Base-by-base conservation (phyloP, 2,797 vertebrate species). In the Lates japonicus region DNA sequence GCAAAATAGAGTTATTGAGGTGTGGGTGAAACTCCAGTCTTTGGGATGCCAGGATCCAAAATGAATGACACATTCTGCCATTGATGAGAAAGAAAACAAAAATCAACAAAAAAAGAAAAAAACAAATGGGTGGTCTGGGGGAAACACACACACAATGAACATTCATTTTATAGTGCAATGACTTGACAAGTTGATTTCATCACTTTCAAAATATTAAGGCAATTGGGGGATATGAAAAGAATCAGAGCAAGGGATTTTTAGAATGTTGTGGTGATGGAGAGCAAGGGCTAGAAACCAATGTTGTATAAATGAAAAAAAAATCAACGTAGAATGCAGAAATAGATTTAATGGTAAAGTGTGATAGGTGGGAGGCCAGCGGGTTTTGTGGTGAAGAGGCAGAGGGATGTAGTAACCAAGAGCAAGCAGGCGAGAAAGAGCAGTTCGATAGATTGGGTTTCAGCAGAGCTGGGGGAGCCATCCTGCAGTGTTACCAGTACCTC, bases 391-490 rank as follows among this genome's bases (percentile, higher is more conserved):
- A 78, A 70, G 73, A 70, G 67, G 65, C 5, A 16, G 55, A 66
- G 71, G 51, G 75, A 81, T 76, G 74, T 62, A 72, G 57, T 73
- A 83, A 72, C 62, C 39, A 49, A 70, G 72, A 72, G 25, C 10
- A 39, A 62, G 75, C 62, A 70, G 37, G 41, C 70, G 79, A 79
- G 67, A 73, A 70, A 63, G 80, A 78, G 54, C 25, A 63, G 64
- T 63, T 65, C 46, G 16, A 78, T 48, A 83, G 78, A 84, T 89
- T 85, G 62, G 70, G 84, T 91, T 92, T 91, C 86, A 83, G 35
- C 76, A 69, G 88, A 76, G 84, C 75, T 82, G 62, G 64, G 87
- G 88, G 87, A 91, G 81, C 84, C 61, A 76, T 90, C 83, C 86
- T 85, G 74, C 80, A 82, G 76, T 69, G 81, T 87, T 91, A 90